Evolutionary conservation across 2,888 invertebrate species (phyloP).

Genomic region (Nebria brevicollis): DNA sequence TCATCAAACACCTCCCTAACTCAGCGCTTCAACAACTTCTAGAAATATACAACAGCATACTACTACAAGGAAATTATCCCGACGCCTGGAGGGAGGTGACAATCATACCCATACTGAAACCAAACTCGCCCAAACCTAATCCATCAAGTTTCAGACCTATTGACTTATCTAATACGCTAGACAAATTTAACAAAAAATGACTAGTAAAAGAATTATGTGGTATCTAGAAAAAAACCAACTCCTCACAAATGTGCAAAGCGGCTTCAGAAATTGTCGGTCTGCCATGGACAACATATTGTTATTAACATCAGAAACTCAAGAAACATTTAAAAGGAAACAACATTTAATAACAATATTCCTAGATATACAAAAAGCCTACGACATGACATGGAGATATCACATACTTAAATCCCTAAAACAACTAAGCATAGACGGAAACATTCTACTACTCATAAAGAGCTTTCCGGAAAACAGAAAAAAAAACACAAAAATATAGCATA

Average conservation of each 20-base stretch:
- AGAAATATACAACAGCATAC: slow-evolving; percentile 19
- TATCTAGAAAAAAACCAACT: neutral
- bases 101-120: slow-evolving; percentile 19
- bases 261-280: neutral
- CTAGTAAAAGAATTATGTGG: slow-evolving; percentile 4
- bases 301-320: neutral
- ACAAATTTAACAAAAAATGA: neutral
- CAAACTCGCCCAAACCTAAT: slow-evolving; percentile 7
- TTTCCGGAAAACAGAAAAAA: neutral
- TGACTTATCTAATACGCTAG: neutral
- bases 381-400: slow-evolving; percentile 2
- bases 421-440: neutral
- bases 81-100: slow-evolving; percentile 16
- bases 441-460: neutral
- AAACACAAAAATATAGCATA: neutral
- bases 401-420: slow-evolving; percentile 6
- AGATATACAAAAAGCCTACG: slow-evolving; percentile 11
- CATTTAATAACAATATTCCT: slow-evolving; percentile 6
- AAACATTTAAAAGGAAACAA: neutral
- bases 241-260: neutral
- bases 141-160: neutral
- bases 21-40: neutral
- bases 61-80: slow-evolving; percentile 43
- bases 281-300: too few relatives aligned
- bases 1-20: slow-evolving; percentile 17